phyloP scores from a whole-genome alignment of 2,113 vertebrate genomes.

The Ptilonorhynchus violaceus region DNA sequence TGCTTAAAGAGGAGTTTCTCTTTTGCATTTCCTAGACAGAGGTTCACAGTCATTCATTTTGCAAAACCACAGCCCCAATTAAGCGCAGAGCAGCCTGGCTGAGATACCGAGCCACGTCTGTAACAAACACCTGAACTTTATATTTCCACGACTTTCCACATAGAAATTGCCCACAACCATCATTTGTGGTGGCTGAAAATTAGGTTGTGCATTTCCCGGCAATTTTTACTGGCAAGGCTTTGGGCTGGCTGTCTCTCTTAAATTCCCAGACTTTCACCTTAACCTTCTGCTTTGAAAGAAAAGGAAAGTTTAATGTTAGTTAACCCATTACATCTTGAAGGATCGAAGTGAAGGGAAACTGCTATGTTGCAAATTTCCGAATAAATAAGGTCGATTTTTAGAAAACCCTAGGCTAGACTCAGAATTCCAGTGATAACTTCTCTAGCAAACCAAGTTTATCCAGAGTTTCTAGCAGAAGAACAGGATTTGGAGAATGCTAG shows the following conservation, averaged over 20 bases:
- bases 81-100: not conserved
- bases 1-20: not conserved
- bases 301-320: not conserved
- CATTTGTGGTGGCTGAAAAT: not conserved
- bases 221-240: not conserved
- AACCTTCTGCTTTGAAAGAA: not conserved
- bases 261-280: not conserved
- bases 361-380: not conserved
- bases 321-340: not conserved
- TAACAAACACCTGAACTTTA: not conserved
- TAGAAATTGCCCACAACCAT: not conserved
- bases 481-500: not conserved
- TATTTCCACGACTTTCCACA: not conserved
- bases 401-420: not conserved
- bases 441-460: not conserved
- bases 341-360: not conserved
- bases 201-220: not conserved
- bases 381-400: not conserved
- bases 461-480: not conserved
- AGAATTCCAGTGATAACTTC: not conserved
- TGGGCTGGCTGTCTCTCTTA: not conserved
- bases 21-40: not conserved
- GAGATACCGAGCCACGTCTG: not conserved
- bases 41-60: not conserved
- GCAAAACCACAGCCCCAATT: not conserved